Evolutionary conservation across 2,888 invertebrate genomes (phyloP).

Genomic region (Acanthacorydalis orientalis): DNA sequence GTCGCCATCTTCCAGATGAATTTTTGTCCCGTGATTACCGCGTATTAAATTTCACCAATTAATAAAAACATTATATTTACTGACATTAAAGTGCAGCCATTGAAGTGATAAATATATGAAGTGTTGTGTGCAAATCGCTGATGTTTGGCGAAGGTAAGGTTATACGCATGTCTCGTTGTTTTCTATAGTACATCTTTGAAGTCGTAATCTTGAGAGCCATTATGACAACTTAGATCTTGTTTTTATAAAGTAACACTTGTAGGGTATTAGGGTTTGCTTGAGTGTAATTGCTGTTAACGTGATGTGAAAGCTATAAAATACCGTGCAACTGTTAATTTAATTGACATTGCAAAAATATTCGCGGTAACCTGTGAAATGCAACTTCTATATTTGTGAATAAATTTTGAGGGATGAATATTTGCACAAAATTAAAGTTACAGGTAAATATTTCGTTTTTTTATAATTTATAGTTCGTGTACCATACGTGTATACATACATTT

Average conservation of each 20-base stretch:
- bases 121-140: slow-evolving; percentile 3
- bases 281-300: background rate
- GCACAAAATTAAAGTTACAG: slow-evolving; percentile 3
- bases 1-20: slow-evolving; percentile 40
- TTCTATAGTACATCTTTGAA: slow-evolving; percentile 7
- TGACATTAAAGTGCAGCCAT: slow-evolving; percentile 7
- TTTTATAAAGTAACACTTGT: background rate
- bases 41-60: slow-evolving; percentile 11
- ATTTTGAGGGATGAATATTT: background rate
- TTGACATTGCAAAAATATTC: too few relatives aligned
- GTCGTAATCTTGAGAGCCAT: slow-evolving; percentile 9
- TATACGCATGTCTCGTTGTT: slow-evolving; percentile 7
- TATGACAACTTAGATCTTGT: slow-evolving; percentile 6
- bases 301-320: background rate
- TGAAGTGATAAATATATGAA: slow-evolving; percentile 8
- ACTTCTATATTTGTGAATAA: too few relatives aligned
- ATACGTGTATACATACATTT: background rate
- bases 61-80: slow-evolving; percentile 6
- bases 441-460: background rate
- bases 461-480: background rate
- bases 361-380: too few relatives aligned
- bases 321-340: too few relatives aligned
- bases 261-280: background rate
- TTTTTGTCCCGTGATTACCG: slow-evolving; percentile 20
- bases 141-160: slow-evolving; percentile 8